phyloP scores from a whole-genome alignment of 2,113 vertebrate genomes.

The Illadopsis cleaveri region DNA sequence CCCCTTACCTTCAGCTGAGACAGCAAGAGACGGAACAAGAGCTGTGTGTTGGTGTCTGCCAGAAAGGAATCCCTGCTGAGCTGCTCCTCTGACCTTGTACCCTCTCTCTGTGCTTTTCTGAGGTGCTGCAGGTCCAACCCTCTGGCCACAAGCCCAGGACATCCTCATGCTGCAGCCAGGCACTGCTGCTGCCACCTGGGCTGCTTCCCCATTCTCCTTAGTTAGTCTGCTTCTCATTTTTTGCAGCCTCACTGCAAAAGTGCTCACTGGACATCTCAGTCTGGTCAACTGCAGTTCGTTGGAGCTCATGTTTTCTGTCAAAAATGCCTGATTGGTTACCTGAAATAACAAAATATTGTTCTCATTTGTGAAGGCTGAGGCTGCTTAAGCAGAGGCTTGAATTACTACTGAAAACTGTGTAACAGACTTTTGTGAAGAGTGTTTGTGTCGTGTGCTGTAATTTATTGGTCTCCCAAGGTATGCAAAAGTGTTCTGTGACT shows the following conservation, averaged over 20 bases:
- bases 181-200: accelerated
- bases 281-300: not conserved
- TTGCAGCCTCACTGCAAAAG: not conserved
- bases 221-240: not conserved
- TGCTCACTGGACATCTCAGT: not conserved
- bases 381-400: not conserved
- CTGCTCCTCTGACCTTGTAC: not conserved
- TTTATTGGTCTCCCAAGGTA: not conserved
- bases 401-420: not conserved
- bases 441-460: not conserved
- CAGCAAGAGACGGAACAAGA: not conserved
- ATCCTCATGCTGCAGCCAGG: not conserved
- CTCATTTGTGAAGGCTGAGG: not conserved
- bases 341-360: not conserved
- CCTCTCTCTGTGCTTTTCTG: accelerated
- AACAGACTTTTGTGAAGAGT: not conserved
- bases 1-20: not conserved
- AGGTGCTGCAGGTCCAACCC: not conserved
- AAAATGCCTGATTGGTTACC: not conserved
- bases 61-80: not conserved
- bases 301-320: not conserved
- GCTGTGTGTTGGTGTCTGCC: not conserved
- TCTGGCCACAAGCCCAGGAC: not conserved
- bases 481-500: not conserved
- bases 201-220: not conserved